These are phyloP conservation scores for Drosophila kepulauana DNA, from an alignment of 1,140 invertebrate genomes.

Conservation along the genomic window DNA sequence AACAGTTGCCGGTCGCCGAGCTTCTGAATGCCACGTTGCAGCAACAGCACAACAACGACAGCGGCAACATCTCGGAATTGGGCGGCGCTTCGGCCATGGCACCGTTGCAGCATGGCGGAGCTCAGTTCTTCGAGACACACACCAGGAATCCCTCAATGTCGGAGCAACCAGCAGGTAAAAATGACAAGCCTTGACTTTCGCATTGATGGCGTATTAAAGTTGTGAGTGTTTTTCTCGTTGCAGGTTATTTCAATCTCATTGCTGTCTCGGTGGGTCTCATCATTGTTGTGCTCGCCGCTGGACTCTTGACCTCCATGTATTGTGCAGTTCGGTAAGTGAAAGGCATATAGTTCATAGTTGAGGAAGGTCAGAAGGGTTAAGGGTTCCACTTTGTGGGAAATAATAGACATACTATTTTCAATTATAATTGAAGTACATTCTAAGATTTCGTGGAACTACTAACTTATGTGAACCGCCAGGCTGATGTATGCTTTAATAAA, in stretches of 20 bases:
- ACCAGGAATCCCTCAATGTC: conserved; percentile 61
- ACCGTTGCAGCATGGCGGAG: conserved; percentile 44
- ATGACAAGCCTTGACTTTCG: neutral
- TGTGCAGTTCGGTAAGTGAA: conserved; percentile 69
- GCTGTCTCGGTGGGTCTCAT: conserved; percentile 73
- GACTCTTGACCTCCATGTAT: conserved; percentile 67
- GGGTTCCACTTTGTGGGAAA: no score
- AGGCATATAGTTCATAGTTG: no score
- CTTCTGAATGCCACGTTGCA: conserved; percentile 67
- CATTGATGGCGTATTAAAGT: no score
- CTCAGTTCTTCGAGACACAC: conserved; percentile 36
- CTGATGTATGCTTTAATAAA: no score
- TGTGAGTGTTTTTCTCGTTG: neutral
- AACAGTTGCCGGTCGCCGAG: conserved; percentile 70
- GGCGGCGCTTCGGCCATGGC: conserved; percentile 63
- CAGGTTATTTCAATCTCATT: conserved; percentile 68
- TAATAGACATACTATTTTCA: no score
- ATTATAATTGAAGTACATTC: no score
- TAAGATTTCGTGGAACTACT: no score
- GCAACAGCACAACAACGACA: conserved; percentile 23
- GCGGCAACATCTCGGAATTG: conserved; percentile 8
- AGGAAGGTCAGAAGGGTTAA: no score
- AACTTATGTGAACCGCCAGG: no score
- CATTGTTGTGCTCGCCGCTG: conserved; percentile 72
- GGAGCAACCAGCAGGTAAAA: conserved; percentile 64